Conservation (phyloP, 2,113 vertebrate genomes). For the Megaceryle maxima region DNA sequence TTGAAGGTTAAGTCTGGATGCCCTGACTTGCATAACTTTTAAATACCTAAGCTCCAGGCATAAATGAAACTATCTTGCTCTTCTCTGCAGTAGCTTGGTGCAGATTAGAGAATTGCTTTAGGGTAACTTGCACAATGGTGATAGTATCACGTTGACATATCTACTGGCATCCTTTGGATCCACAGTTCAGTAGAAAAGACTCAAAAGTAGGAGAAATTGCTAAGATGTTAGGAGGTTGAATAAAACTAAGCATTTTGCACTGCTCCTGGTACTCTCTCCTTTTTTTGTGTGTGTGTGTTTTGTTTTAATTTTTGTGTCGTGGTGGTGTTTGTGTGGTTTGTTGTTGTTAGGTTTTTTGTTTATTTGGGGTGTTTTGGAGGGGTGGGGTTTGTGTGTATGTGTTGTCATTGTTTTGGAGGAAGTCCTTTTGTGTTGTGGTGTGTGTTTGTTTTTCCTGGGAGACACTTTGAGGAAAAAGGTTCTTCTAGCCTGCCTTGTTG, state of each 20-base stretch:
- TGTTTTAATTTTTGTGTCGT: neutral
- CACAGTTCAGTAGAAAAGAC: neutral
- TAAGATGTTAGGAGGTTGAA: neutral
- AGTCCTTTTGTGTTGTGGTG: neutral
- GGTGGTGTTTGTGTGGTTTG: too few species aligned
- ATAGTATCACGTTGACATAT: neutral
- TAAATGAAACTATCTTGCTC: conserved; percentile 9
- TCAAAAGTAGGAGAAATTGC: neutral
- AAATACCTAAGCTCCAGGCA: conserved; percentile 27
- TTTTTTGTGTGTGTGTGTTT: too few species aligned
- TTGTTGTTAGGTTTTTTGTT: too few species aligned
- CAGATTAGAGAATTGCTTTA: conserved; percentile 10
- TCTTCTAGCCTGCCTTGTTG: neutral
- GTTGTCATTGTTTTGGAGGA: neutral
- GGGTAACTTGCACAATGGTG: neutral
- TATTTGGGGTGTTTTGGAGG: too few species aligned
- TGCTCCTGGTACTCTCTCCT: neutral
- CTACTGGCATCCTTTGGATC: neutral
- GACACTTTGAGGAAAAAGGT: neutral
- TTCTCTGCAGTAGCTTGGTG: neutral
- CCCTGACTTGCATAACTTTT: conserved; percentile 42
- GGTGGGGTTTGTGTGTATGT: too few species aligned
- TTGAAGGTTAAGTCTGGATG: conserved; percentile 22
- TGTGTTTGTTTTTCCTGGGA: neutral
- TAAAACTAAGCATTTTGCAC: neutral